A percentile compares a stretch with the other conserved stretches of the same genome.
These are phyloP conservation scores for Actinia tenebrosa DNA, from an alignment of 64 coral and sea anemone genomes.

Conservation along the genomic window DNA sequence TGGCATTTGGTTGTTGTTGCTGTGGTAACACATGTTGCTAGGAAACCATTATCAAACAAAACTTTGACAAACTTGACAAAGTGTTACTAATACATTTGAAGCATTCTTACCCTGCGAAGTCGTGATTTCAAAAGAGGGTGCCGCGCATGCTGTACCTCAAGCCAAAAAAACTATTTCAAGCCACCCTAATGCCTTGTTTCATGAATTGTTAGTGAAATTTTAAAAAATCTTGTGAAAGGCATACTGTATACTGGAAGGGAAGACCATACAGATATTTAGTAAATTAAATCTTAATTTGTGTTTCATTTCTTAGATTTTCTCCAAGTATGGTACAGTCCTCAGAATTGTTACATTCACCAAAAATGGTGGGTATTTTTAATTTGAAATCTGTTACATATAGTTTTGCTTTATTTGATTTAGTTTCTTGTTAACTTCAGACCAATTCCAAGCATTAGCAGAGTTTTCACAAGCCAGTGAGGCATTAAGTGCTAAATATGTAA, in stretches of 20 bases:
- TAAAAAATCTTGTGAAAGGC: too few species aligned
- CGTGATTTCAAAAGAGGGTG: too few species aligned
- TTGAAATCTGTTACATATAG: neutral
- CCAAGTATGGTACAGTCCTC: slow-evolving; percentile 82
- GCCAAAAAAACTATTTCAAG: too few species aligned
- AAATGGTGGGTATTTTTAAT: slow-evolving; percentile 66
- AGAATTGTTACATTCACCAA: slow-evolving; percentile 94
- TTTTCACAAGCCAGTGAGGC: slow-evolving; percentile 70
- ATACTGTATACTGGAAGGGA: neutral
- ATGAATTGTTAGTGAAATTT: too few species aligned
- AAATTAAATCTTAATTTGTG: neutral
- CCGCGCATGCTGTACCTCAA: too few species aligned
- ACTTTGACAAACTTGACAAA: too few species aligned
- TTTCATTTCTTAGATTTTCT: slow-evolving; percentile 68
- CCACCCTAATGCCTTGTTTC: too few species aligned
- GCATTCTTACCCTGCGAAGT: too few species aligned
- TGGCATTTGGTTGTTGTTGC: too few species aligned
- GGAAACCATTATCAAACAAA: too few species aligned
- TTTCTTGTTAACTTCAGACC: slow-evolving; percentile 43
- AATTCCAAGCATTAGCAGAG: slow-evolving; percentile 87
- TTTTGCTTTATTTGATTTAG: neutral
- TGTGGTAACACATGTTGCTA: too few species aligned
- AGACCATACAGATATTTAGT: neutral
- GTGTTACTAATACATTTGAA: too few species aligned
- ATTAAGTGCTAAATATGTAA: slow-evolving; percentile 80